Conservation (phyloP, 1,140 invertebrate genomes). For the Drosophila equinoxialis region DNA sequence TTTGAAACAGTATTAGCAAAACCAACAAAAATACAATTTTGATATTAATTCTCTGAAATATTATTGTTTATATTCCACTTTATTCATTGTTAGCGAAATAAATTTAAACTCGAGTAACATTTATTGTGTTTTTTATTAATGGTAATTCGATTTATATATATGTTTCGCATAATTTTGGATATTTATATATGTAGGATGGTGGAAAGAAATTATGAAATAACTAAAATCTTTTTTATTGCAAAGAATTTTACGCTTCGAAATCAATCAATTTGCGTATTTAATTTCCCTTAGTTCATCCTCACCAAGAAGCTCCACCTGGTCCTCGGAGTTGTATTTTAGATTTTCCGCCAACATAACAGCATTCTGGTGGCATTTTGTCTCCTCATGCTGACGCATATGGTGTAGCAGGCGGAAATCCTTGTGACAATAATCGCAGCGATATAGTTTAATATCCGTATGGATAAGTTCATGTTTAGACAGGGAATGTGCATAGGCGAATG, state of each 20-base stretch:
- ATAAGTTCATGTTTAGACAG: conserved; percentile 77
- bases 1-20: background rate
- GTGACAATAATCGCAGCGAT: conserved; percentile 72
- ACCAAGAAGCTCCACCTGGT: conserved; percentile 45
- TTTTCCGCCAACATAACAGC: conserved; percentile 65
- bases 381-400: conserved; percentile 79
- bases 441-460: conserved; percentile 74
- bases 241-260: background rate
- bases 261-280: background rate
- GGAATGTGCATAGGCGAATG: conserved; percentile 74
- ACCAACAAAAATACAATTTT: too few species aligned
- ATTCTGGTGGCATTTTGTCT: conserved; percentile 75
- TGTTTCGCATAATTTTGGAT: background rate
- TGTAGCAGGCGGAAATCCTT: conserved; percentile 79
- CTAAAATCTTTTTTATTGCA: background rate
- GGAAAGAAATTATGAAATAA: background rate
- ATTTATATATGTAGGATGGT: background rate
- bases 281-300: conserved; percentile 33
- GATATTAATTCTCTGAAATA: too few species aligned
- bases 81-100: too few species aligned
- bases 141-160: background rate
- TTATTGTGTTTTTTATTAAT: background rate
- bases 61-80: too few species aligned
- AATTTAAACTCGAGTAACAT: too few species aligned
- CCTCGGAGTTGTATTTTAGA: conserved; percentile 46